phyloP scores from a whole-genome alignment of 2,888 invertebrate genomes.

The Chrysolina haemoptera region DNA sequence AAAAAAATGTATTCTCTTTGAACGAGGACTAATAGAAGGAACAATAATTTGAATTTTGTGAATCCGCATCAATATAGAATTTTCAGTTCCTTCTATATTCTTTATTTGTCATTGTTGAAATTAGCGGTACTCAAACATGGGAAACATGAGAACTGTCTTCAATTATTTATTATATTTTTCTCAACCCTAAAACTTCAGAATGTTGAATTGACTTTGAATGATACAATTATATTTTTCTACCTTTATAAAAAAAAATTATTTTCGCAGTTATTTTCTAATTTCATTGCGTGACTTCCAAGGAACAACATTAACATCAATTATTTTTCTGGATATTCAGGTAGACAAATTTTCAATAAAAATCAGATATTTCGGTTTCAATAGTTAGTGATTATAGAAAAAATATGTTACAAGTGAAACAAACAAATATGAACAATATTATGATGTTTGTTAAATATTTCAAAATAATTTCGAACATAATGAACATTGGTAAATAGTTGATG shows the following conservation, averaged over 20 bases:
- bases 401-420: constrained; percentile 1
- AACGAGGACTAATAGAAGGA: not conserved
- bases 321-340: not conserved
- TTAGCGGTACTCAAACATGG: too few species aligned
- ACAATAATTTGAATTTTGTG: not conserved
- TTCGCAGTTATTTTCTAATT: too few species aligned
- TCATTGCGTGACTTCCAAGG: too few species aligned
- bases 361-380: too few species aligned
- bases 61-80: not conserved
- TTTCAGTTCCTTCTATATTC: too few species aligned
- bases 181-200: not conserved
- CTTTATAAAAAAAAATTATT: too few species aligned
- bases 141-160: too few species aligned
- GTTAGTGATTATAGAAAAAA: too few species aligned
- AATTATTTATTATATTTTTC: too few species aligned
- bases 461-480: too few species aligned
- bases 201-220: not conserved
- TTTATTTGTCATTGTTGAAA: too few species aligned
- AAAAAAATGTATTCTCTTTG: not conserved
- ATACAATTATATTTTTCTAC: not conserved
- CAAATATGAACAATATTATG: not conserved
- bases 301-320: too few species aligned
- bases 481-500: not conserved
- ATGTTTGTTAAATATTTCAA: not conserved
- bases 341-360: not conserved